phyloP scores from a whole-genome alignment of 2,113 vertebrate genomes.

The Siphamia tubifer region DNA sequence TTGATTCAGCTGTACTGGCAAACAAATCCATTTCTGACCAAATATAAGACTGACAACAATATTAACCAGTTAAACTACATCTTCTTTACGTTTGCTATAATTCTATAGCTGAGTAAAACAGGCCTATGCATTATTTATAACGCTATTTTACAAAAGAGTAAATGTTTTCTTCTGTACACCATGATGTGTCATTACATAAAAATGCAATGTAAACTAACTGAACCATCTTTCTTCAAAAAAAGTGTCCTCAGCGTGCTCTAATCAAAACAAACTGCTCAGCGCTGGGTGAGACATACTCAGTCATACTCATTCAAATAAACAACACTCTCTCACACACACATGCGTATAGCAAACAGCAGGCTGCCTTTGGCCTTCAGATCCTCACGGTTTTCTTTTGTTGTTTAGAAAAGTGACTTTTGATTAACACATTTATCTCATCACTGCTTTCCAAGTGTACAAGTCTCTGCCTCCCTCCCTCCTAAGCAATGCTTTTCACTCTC shows the following conservation, averaged over 20 bases:
- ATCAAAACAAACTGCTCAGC: constrained; percentile 48
- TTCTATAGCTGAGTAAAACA: too few species aligned
- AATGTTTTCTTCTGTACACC: background rate
- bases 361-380: constrained; percentile 27
- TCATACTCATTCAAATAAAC: constrained; percentile 56
- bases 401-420: constrained; percentile 46
- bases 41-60: too few species aligned
- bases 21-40: too few species aligned
- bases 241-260: constrained; percentile 7
- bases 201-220: background rate
- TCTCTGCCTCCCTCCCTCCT: background rate
- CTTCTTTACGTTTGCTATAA: too few species aligned
- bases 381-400: constrained; percentile 12
- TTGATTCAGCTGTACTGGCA: too few species aligned
- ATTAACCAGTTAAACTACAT: too few species aligned
- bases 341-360: constrained; percentile 29
- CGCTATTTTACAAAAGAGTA: too few species aligned
- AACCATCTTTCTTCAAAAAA: constrained; percentile 16
- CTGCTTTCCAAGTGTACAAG: constrained; percentile 16
- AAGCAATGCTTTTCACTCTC: background rate
- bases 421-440: constrained; percentile 41
- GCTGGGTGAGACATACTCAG: constrained; percentile 32
- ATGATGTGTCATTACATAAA: background rate
- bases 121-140: too few species aligned
- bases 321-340: constrained; percentile 29